A percentile compares a stretch with the other conserved stretches of the same genome.
These are phyloP conservation scores for Aelia acuminata DNA, from an alignment of 2,888 invertebrate genomes.

Conservation along the genomic window DNA sequence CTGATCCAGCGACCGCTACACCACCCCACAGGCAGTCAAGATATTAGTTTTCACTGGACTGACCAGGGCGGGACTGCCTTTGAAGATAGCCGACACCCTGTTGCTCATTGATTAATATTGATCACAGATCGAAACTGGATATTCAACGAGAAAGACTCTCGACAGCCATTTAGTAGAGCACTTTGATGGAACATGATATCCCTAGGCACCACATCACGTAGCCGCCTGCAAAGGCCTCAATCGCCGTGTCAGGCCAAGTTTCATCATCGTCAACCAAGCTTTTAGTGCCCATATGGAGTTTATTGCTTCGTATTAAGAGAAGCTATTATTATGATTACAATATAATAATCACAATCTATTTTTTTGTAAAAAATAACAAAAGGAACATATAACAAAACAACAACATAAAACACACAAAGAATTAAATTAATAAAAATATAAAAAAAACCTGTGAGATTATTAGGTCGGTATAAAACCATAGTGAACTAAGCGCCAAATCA, in stretches of 20 bases:
- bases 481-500: no score
- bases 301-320: neutral
- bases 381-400: no score
- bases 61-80: neutral
- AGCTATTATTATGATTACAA: no score
- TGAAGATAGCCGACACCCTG: constrained; percentile 38
- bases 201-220: neutral
- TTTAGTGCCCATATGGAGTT: neutral
- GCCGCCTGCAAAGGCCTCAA: neutral
- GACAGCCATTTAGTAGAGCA: constrained; percentile 20
- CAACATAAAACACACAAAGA: no score
- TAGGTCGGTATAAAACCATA: no score
- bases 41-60: constrained; percentile 13
- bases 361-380: no score
- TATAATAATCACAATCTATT: no score
- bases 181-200: neutral
- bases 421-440: no score
- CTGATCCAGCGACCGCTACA: neutral
- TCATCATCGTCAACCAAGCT: neutral
- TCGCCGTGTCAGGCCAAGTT: neutral
- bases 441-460: no score
- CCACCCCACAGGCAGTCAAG: neutral
- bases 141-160: neutral
- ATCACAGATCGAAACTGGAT: constrained; percentile 16
- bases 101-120: constrained; percentile 39